Conservation (phyloP, 2,888 invertebrate species). For the Metellina segmentata region DNA sequence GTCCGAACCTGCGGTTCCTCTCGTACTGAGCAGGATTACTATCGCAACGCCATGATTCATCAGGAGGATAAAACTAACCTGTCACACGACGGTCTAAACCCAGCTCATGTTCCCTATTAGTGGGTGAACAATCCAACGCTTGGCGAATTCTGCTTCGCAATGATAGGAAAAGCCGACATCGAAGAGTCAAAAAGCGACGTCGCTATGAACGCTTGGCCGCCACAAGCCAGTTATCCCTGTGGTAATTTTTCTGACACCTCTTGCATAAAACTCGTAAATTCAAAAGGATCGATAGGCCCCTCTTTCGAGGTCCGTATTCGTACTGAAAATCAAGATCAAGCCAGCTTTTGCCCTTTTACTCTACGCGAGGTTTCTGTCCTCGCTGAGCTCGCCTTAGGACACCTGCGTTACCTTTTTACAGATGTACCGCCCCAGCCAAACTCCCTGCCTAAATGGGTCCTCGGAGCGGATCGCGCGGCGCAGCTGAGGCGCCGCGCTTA, state of each 20-base stretch:
- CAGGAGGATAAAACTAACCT: constrained; percentile 79
- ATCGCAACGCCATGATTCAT: constrained; percentile 82
- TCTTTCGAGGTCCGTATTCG: constrained; percentile 84
- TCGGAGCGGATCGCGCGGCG: neutral
- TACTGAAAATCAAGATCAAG: constrained; percentile 86
- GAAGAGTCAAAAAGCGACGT: constrained; percentile 82
- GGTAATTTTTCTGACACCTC: constrained; percentile 81
- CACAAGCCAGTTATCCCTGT: constrained; percentile 81
- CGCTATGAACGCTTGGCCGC: constrained; percentile 81
- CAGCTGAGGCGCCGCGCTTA: too few relatives aligned
- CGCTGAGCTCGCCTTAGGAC: constrained; percentile 85
- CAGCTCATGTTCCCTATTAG: constrained; percentile 86
- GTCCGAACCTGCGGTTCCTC: constrained; percentile 85
- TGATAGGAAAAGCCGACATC: constrained; percentile 89
- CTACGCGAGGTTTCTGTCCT: constrained; percentile 87
- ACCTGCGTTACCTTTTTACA: constrained; percentile 84
- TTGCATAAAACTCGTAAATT: constrained; percentile 82
- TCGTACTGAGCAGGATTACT: constrained; percentile 84
- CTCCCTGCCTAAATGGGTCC: constrained; percentile 42
- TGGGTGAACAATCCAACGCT: constrained; percentile 88
- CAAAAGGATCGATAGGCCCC: constrained; percentile 86
- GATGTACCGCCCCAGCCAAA: constrained; percentile 74
- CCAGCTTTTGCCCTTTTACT: constrained; percentile 87
- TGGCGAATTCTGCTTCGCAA: constrained; percentile 87
- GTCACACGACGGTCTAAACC: constrained; percentile 86